Evolutionary conservation across 2,797 vertebrate species (phyloP).

Genomic region (Labeo calbasu): DNA sequence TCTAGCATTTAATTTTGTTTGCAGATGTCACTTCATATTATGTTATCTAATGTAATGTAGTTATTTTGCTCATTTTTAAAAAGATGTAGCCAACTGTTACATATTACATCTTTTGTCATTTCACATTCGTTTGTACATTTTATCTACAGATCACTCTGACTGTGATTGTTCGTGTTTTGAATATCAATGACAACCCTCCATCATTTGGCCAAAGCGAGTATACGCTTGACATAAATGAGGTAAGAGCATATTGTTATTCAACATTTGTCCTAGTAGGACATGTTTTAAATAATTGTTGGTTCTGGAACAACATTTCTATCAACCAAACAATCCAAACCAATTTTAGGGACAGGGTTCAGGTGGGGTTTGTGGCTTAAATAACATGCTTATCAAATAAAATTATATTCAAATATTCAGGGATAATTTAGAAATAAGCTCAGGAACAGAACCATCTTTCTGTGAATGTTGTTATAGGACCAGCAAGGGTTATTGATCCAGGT

Average conservation of each 20-base stretch:
- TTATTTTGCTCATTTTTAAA: not conserved
- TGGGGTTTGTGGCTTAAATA: not conserved
- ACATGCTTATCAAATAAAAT: not conserved
- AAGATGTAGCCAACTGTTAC: not conserved
- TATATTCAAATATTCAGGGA: not conserved
- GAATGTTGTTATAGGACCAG: not conserved
- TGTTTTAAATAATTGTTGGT: conserved; percentile 1
- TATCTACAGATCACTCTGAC: conserved; percentile 72
- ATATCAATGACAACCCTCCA: conserved; percentile 82
- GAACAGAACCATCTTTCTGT: not conserved
- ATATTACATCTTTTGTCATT: not conserved
- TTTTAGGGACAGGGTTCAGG: not conserved
- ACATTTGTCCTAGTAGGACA: not conserved
- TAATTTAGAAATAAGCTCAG: not conserved
- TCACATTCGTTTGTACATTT: not conserved
- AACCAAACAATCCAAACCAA: no score
- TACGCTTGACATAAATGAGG: conserved; percentile 78
- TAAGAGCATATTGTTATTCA: conserved; percentile 51
- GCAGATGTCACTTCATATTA: not conserved
- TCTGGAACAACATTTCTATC: not conserved
- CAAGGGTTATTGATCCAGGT: not conserved
- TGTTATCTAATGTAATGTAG: not conserved
- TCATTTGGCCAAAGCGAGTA: conserved; percentile 76
- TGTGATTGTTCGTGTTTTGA: conserved; percentile 73
- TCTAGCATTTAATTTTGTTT: not conserved